Evolutionary conservation across 2,797 vertebrate species (phyloP).

Genomic region (Linurgus olivaceus): DNA sequence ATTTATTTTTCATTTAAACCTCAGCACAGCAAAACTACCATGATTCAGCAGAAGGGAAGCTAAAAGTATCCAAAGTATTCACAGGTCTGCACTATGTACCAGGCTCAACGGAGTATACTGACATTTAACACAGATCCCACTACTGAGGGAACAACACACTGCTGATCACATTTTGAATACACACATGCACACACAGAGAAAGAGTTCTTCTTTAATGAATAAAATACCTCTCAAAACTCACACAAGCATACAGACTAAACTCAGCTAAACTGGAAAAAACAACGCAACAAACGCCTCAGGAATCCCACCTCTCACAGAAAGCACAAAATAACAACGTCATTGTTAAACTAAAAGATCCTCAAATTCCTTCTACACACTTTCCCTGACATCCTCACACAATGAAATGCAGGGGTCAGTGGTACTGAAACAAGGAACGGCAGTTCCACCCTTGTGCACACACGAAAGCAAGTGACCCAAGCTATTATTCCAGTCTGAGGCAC

Average conservation of each 20-base stretch:
- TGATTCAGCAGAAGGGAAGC: background rate
- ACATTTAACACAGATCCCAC: background rate
- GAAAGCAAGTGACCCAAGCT: slow-evolving; percentile 87
- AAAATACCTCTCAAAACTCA: slow-evolving; percentile 73
- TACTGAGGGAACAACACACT: background rate
- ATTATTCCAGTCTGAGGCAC: slow-evolving; percentile 84
- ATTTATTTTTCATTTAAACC: slow-evolving; percentile 73
- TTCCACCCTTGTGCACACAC: slow-evolving; percentile 81
- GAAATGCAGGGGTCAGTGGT: slow-evolving; percentile 89
- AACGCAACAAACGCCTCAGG: background rate
- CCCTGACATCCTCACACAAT: slow-evolving; percentile 86
- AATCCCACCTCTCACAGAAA: slow-evolving; percentile 43
- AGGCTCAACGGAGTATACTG: background rate
- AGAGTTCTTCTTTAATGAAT: slow-evolving; percentile 69
- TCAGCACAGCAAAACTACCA: slow-evolving; percentile 71
- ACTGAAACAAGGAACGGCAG: slow-evolving; percentile 86
- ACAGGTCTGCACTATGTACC: background rate
- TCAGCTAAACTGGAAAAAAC: background rate
- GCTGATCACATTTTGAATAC: background rate
- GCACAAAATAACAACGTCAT: slow-evolving; percentile 73
- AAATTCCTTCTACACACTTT: slow-evolving; percentile 85
- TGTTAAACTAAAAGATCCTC: slow-evolving; percentile 63
- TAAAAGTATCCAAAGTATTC: background rate
- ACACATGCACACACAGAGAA: background rate
- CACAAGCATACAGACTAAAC: slow-evolving; percentile 59